Base-by-base conservation (phyloP, 2,888 invertebrate species). In the Diadegma fenestrale region DNA sequence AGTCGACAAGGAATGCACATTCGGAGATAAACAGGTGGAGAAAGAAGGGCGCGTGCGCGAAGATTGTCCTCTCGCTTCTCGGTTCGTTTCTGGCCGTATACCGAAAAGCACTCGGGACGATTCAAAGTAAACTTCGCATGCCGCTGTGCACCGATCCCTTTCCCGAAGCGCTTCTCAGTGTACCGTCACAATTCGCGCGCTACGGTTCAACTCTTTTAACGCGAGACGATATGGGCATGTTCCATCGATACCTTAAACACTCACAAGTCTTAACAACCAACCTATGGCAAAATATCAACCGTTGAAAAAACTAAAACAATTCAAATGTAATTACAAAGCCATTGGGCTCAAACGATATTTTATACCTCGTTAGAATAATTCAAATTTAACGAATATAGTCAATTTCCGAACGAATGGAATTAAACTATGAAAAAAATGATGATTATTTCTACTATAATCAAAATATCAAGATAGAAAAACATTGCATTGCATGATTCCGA, bases 151-250 rank as follows among this genome's bases (percentile, higher is more conserved):
- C 63, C 45, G 80, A 78, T 86, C 78, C 76, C 82, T 79, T 79
- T 54, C 51, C 51, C 78, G 84, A 78, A 72, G 63, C 79, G 76
- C 85, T 88, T 89, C 89, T 91, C 91, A 91, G 91, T 91, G 85
- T 90, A 86, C 88, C 90, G 90, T 89, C 88, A 91, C 91, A 88
- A 91, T 91, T 91, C 90, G 90, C 86, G 86, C 88, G 91, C 85
- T 86, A 76, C 90, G 89, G 89, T 91, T 83, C 87, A 87, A 85
- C 43, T 85, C 69, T 58, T 61, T 81, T 63, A 54, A 72, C 77
- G 75, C 68, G 75, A 51, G 58, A 64, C 64, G 43, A 78, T 43
- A 54, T 37, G 68, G 76, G 51, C 64, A 80, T 81, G 66, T 81
- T 54, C 48, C 64, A 68, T 26, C 43, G 54, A 54, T 22, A 14